Percentiles rank a stretch among this genome's conserved stretches.
These are phyloP conservation scores for Physeter macrocephalus DNA, from an alignment of 2,113 vertebrate species.

Conservation along the genomic window DNA sequence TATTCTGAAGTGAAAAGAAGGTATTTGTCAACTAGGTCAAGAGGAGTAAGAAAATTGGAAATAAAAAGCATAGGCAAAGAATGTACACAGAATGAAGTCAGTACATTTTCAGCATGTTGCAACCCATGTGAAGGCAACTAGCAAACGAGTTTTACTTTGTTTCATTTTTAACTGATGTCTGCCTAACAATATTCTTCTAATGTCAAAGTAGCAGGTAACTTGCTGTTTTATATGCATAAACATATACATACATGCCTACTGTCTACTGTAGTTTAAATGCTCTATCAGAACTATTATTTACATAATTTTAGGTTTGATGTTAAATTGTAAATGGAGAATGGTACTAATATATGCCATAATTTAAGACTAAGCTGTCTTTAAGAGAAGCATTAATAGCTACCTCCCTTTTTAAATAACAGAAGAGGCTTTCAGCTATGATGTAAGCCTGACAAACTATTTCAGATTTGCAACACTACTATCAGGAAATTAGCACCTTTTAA, in stretches of 20 bases:
- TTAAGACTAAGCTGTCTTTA: neutral
- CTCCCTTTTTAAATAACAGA: neutral
- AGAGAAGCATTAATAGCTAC: neutral
- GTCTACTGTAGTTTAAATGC: neutral
- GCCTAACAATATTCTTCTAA: neutral
- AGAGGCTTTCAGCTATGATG: neutral
- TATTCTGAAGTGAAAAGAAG: slow-evolving; percentile 41
- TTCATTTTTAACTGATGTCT: neutral
- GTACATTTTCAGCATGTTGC: neutral
- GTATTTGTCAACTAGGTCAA: slow-evolving; percentile 45
- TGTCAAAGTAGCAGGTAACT: neutral
- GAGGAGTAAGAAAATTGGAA: neutral
- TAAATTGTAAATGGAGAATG: neutral
- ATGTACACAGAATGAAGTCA: neutral
- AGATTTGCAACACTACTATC: neutral
- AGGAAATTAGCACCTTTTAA: neutral
- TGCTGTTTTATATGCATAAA: neutral
- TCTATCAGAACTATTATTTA: neutral
- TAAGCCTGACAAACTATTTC: neutral
- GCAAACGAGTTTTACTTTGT: neutral
- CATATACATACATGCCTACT: neutral
- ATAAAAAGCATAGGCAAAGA: neutral
- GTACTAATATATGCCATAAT: neutral
- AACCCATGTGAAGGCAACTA: neutral
- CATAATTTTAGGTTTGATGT: neutral